A percentile compares a stretch with the other conserved stretches of the same genome.
These are phyloP conservation scores for Limulus polyphemus DNA, from an alignment of 2,888 invertebrate genomes.

Conservation along the genomic window DNA sequence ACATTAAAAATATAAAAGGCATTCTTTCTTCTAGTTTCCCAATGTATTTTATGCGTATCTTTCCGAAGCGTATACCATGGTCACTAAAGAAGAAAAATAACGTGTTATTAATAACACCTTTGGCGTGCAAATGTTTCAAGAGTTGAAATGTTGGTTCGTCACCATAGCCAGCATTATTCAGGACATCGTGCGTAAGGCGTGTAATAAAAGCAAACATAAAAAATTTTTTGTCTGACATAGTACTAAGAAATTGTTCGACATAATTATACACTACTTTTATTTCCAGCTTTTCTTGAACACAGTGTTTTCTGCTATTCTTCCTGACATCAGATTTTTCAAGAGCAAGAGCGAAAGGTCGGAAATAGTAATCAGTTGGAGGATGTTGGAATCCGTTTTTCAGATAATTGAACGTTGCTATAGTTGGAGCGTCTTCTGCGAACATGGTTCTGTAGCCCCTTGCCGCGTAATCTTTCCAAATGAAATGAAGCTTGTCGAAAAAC, in stretches of 20 bases:
- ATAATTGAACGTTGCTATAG: constrained; percentile 35
- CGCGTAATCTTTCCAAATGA: constrained; percentile 35
- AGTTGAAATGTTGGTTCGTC: constrained; percentile 39
- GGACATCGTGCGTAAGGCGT: constrained; percentile 39
- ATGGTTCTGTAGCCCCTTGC: constrained; percentile 32
- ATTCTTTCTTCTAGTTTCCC: constrained; percentile 37
- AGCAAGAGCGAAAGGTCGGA: constrained; percentile 33
- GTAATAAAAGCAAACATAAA: constrained; percentile 35
- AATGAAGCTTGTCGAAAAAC: constrained; percentile 31
- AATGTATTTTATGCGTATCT: constrained; percentile 58
- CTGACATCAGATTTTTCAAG: constrained; percentile 30
- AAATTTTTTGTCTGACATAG: constrained; percentile 19
- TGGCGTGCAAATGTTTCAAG: constrained; percentile 44
- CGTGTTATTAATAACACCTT: constrained; percentile 67
- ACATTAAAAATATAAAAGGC: constrained; percentile 35
- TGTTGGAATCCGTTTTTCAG: constrained; percentile 33
- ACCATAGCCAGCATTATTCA: constrained; percentile 46
- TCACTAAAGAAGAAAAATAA: constrained; percentile 83
- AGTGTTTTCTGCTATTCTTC: constrained; percentile 15
- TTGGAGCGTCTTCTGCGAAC: constrained; percentile 33
- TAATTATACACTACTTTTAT: constrained; percentile 15
- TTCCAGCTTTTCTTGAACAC: constrained; percentile 27
- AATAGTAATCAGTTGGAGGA: constrained; percentile 35
- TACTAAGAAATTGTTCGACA: constrained; percentile 15
- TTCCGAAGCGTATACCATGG: constrained; percentile 79